A percentile compares a stretch with the other conserved stretches of the same genome.
These are phyloP conservation scores for Calameuta filiformis DNA, from an alignment of 2,888 invertebrate genomes.

Conservation along the genomic window DNA sequence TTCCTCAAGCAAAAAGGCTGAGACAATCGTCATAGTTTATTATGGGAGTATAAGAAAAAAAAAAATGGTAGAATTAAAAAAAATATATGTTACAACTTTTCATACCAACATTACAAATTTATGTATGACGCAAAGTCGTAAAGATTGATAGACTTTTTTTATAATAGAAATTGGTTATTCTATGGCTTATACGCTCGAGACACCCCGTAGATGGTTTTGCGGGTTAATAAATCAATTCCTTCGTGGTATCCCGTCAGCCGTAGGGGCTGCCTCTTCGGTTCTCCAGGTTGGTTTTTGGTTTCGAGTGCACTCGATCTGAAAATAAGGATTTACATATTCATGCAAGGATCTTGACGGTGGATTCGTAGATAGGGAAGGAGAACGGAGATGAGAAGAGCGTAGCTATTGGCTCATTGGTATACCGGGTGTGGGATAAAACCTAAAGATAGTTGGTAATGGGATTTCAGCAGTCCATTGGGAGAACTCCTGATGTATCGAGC, in stretches of 20 bases:
- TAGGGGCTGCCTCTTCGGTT: slow-evolving; percentile 32
- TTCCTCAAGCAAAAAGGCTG: background rate
- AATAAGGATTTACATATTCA: slow-evolving; percentile 67
- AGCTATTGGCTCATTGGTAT: slow-evolving; percentile 30
- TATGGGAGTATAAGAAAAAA: background rate
- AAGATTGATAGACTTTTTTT: background rate
- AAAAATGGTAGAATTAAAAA: background rate
- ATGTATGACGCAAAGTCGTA: background rate
- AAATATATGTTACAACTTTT: background rate
- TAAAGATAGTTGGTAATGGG: slow-evolving; percentile 61
- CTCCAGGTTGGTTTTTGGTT: slow-evolving; percentile 62
- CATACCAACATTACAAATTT: background rate
- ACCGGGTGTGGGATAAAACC: slow-evolving; percentile 26
- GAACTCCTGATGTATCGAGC: slow-evolving; percentile 39
- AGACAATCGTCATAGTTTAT: background rate
- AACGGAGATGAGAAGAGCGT: slow-evolving; percentile 15
- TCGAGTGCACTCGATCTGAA: slow-evolving; percentile 64
- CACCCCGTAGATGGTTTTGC: slow-evolving; percentile 25
- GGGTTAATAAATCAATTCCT: slow-evolving; percentile 63
- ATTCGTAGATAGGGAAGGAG: slow-evolving; percentile 7
- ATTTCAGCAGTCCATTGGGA: slow-evolving; percentile 46
- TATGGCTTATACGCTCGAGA: background rate
- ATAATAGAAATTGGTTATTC: background rate
- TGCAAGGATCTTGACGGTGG: slow-evolving; percentile 45
- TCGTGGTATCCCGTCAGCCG: slow-evolving; percentile 29